phyloP scores from a whole-genome alignment of 2,888 invertebrate species.

The Cheilosia grossa region DNA sequence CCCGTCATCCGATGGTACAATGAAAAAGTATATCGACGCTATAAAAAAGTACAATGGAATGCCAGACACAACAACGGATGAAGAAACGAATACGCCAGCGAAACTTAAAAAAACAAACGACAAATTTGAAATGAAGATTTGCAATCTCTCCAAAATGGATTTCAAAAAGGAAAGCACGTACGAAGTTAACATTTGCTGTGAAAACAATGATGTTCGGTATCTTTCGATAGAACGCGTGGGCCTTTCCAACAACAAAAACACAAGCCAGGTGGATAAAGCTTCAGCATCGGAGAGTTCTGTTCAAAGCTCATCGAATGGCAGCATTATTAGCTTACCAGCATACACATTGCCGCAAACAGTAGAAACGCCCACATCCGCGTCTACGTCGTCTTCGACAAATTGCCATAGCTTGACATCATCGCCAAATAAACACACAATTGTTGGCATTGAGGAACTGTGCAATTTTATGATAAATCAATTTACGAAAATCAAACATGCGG shows the following conservation, averaged over 20 bases:
- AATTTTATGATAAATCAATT: constrained; percentile 77
- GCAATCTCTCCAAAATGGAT: constrained; percentile 21
- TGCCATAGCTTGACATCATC: constrained; percentile 31
- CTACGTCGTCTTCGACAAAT: constrained; percentile 67
- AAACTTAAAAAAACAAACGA: constrained; percentile 20
- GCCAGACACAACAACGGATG: constrained; percentile 70
- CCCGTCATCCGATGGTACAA: constrained; percentile 67
- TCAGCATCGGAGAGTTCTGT: constrained; percentile 52
- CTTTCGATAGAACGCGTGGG: constrained; percentile 75
- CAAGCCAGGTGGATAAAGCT: constrained; percentile 42
- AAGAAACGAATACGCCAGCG: constrained; percentile 43
- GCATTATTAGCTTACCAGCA: constrained; percentile 70
- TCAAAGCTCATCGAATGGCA: constrained; percentile 75
- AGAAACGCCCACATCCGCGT: constrained; percentile 51
- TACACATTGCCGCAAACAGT: constrained; percentile 40
- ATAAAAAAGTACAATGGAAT: constrained; percentile 75
- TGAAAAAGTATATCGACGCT: constrained; percentile 70
- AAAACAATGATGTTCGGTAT: constrained; percentile 73
- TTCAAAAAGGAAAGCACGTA: constrained; percentile 68
- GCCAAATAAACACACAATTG: constrained; percentile 67
- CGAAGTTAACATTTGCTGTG: constrained; percentile 73
- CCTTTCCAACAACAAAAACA: constrained; percentile 25
- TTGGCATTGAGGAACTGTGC: constrained; percentile 75
- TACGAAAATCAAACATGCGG: constrained; percentile 72
- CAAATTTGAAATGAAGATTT: constrained; percentile 42